A percentile compares a stretch with the other conserved stretches of the same genome.
phyloP scores from a whole-genome alignment of 2,113 vertebrate species.

The Merops nubicus region DNA sequence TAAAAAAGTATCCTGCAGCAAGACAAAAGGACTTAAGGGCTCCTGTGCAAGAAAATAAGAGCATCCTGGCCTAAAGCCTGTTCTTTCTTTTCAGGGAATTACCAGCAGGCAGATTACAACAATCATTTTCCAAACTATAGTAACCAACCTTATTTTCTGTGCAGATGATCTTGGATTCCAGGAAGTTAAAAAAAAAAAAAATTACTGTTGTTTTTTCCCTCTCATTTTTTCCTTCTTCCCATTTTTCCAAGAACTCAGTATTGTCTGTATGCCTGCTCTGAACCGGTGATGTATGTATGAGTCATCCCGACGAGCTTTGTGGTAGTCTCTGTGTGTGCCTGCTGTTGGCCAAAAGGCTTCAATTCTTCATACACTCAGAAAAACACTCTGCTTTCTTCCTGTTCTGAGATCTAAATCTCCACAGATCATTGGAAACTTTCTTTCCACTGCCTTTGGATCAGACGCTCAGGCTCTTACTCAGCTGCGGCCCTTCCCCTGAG shows the following conservation, averaged over 20 bases:
- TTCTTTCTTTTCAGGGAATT: not conserved
- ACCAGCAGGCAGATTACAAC: not conserved
- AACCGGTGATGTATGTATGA: not conserved
- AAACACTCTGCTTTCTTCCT: not conserved
- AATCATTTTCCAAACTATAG: not conserved
- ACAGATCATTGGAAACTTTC: not conserved
- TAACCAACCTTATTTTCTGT: not conserved
- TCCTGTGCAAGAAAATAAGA: not conserved
- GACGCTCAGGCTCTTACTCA: not conserved
- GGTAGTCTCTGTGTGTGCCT: not conserved
- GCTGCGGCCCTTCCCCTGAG: not conserved
- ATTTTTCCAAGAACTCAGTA: not conserved
- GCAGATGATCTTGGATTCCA: conserved; percentile 4
- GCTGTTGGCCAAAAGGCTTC: not conserved
- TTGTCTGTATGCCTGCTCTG: not conserved
- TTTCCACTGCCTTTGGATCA: not conserved
- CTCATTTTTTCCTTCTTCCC: not conserved
- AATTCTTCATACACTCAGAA: not conserved
- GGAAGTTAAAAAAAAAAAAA: not conserved
- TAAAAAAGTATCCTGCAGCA: not conserved
- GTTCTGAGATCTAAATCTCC: not conserved
- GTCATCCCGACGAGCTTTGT: rapidly evolving
- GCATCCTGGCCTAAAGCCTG: not conserved
- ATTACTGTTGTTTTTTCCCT: not conserved
- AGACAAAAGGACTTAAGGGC: not conserved